Percentiles rank a stretch among this genome's conserved stretches.
These are phyloP conservation scores for Neodon shergylaensis DNA, from an alignment of 2,113 vertebrate genomes.

Conservation along the genomic window DNA sequence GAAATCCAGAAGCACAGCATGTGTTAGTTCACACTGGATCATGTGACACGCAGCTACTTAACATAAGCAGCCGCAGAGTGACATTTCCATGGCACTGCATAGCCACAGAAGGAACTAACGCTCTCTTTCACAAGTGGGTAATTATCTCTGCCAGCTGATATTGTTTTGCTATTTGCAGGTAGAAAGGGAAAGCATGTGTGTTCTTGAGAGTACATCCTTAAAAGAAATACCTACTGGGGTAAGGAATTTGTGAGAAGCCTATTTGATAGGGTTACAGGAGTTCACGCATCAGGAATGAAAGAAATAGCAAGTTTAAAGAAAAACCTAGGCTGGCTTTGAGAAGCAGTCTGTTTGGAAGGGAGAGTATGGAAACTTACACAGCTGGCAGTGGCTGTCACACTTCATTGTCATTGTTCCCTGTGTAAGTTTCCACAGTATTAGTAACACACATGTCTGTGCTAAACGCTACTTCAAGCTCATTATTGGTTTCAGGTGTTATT, in stretches of 20 bases:
- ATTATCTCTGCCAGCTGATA: conserved; percentile 84
- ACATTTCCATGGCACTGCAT: conserved; percentile 82
- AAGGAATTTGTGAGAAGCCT: conserved; percentile 66
- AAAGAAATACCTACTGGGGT: conserved; percentile 74
- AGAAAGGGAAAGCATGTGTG: conserved; percentile 83
- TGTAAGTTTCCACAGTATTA: conserved; percentile 20
- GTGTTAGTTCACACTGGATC: conserved; percentile 84
- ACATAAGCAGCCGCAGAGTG: conserved; percentile 82
- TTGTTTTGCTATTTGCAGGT: conserved; percentile 85
- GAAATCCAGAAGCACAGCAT: conserved; percentile 85
- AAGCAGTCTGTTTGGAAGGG: conserved; percentile 38
- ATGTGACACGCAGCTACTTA: conserved; percentile 84
- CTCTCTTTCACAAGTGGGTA: conserved; percentile 84
- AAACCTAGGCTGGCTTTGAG: conserved; percentile 27
- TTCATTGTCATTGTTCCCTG: too few relatives aligned
- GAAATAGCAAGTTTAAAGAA: conserved; percentile 72
- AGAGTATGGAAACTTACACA: background rate
- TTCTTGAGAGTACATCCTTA: conserved; percentile 75
- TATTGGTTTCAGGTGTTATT: conserved; percentile 35
- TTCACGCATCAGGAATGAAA: conserved; percentile 67
- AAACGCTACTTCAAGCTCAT: background rate
- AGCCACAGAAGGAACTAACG: conserved; percentile 78
- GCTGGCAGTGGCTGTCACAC: too few relatives aligned
- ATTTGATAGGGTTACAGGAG: conserved; percentile 69
- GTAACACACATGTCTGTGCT: background rate